A percentile compares a stretch with the other conserved stretches of the same genome.
phyloP scores from a whole-genome alignment of 2,888 invertebrate species.

The Biston stratarius region DNA sequence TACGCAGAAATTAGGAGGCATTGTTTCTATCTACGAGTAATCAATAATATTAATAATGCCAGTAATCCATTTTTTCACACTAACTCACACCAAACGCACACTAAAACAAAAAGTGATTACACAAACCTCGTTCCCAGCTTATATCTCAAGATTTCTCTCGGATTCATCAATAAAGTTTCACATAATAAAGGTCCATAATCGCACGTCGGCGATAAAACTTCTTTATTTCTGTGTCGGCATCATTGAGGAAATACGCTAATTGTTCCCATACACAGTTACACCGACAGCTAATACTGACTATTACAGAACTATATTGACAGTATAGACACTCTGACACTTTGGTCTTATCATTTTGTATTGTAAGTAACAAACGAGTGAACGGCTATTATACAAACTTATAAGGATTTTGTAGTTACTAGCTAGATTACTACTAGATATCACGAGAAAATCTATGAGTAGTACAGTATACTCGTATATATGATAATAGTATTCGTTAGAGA shows the following conservation, averaged over 20 bases:
- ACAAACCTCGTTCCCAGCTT: constrained; percentile 14
- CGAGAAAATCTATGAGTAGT: no score
- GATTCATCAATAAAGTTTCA: constrained; percentile 34
- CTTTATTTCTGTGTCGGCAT: constrained; percentile 43
- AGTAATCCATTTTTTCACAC: no score
- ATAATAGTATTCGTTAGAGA: no score
- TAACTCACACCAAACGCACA: not conserved
- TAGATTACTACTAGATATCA: no score
- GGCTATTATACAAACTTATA: no score
- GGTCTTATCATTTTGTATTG: no score
- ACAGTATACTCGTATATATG: no score
- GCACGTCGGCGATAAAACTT: constrained; percentile 45
- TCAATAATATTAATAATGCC: no score
- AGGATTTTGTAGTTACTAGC: no score
- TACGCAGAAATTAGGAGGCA: no score
- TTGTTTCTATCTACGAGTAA: no score
- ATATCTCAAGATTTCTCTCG: constrained; percentile 16
- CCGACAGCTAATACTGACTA: constrained; percentile 19
- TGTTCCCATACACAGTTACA: constrained; percentile 38
- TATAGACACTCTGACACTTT: constrained; percentile 11
- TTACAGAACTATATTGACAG: constrained; percentile 4
- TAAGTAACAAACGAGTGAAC: no score
- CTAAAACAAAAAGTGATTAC: not conserved
- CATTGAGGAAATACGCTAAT: constrained; percentile 45
- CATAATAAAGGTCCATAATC: constrained; percentile 40